Evolutionary conservation across 2,797 vertebrate species (phyloP).

Genomic region (Ataeniobius toweri): DNA sequence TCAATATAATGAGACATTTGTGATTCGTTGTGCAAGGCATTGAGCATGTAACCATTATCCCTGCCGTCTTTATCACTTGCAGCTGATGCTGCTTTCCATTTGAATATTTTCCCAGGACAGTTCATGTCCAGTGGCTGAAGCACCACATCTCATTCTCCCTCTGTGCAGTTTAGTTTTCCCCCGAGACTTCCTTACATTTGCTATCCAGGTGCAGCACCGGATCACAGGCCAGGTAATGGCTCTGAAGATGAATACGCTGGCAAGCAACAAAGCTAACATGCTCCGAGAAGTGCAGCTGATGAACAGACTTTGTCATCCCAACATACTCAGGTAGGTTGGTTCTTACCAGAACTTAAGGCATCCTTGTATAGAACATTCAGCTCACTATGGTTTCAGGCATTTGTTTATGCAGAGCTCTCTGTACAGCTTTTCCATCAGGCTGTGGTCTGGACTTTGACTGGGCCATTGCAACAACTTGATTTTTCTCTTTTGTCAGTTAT

Average conservation of each 20-base stretch:
- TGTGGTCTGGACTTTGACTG: too few relatives aligned
- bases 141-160: neutral
- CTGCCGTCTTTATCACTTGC: too few relatives aligned
- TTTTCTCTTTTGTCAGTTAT: too few relatives aligned
- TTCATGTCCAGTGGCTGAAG: too few relatives aligned
- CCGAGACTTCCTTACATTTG: neutral
- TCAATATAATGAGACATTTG: too few relatives aligned
- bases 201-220: conserved; percentile 88
- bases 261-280: conserved; percentile 95
- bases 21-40: too few relatives aligned
- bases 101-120: too few relatives aligned
- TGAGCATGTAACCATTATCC: too few relatives aligned
- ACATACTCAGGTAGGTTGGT: conserved; percentile 79
- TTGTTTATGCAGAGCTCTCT: neutral
- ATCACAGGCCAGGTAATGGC: conserved; percentile 97
- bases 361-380: too few relatives aligned
- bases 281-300: conserved; percentile 96
- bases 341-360: neutral
- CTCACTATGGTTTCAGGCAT: neutral
- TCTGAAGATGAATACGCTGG: conserved; percentile 97
- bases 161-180: neutral
- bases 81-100: too few relatives aligned
- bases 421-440: too few relatives aligned
- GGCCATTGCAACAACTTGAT: too few relatives aligned
- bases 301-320: conserved; percentile 94